Conservation (phyloP, 2,113 vertebrate species). For the Tetrax tetrax region DNA sequence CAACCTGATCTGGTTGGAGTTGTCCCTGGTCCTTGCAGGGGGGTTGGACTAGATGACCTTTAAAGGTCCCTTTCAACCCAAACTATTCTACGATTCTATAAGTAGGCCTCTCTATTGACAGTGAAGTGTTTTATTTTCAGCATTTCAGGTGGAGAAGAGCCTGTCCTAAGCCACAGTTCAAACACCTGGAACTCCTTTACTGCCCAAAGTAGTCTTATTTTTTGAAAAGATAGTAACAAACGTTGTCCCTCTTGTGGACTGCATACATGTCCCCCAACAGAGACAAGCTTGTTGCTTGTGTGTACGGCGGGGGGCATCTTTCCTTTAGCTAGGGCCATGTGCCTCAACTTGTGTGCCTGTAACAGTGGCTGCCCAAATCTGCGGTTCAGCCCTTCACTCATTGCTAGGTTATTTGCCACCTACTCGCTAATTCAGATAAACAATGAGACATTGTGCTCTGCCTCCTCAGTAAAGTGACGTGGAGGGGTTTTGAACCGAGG, state of each 20-base stretch:
- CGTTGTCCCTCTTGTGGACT: neutral
- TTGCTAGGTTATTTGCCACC: neutral
- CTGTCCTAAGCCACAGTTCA: neutral
- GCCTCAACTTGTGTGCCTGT: too few species aligned
- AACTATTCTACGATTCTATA: too few species aligned
- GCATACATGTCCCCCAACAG: too few species aligned
- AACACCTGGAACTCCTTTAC: neutral
- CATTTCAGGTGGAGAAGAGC: neutral
- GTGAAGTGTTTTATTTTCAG: neutral
- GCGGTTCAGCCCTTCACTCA: rapidly evolving
- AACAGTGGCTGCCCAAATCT: neutral
- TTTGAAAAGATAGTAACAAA: neutral
- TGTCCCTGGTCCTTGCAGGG: too few species aligned
- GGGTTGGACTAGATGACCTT: too few species aligned
- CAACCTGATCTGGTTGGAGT: too few species aligned
- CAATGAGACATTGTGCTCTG: neutral
- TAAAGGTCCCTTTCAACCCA: too few species aligned
- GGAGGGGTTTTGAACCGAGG: neutral
- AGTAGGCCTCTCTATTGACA: neutral
- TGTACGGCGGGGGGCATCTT: neutral
- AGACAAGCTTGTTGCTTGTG: rapidly evolving
- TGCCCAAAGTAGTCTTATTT: neutral
- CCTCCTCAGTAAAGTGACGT: neutral
- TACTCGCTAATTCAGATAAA: neutral
- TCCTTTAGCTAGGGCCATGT: neutral